phyloP scores from a whole-genome alignment of 2,113 vertebrate genomes.

The Mesembrinibis cayennensis region DNA sequence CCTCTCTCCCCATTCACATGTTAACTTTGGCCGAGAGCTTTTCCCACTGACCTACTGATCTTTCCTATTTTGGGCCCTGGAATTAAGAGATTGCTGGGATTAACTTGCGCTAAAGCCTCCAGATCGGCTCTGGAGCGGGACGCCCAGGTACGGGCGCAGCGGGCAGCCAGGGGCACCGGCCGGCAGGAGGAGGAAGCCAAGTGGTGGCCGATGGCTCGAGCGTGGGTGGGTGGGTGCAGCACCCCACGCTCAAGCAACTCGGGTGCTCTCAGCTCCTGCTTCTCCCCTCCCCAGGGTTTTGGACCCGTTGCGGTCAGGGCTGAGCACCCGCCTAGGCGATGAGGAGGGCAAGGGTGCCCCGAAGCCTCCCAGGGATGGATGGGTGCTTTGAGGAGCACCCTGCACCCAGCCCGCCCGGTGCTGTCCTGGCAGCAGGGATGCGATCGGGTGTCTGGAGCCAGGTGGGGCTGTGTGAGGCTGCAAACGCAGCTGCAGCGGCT shows the following conservation, averaged over 20 bases:
- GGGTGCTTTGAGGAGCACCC: not conserved
- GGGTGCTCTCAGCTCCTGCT: not conserved
- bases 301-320: fast-evolving
- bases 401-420: no score
- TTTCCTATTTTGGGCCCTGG: constrained; percentile 60
- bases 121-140: constrained; percentile 4
- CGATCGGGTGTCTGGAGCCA: fast-evolving
- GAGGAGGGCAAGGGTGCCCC: not conserved
- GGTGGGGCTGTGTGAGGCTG: not conserved
- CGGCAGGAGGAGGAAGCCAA: not conserved
- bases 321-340: not conserved
- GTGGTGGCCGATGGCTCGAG: fast-evolving
- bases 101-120: constrained; percentile 48
- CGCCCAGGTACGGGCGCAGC: not conserved
- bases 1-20: constrained; percentile 2
- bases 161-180: not conserved
- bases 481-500: fast-evolving
- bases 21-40: constrained; percentile 50
- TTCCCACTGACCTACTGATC: constrained; percentile 72
- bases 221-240: not conserved
- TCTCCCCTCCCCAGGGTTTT: not conserved
- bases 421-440: not conserved
- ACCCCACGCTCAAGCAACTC: fast-evolving
- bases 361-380: not conserved
- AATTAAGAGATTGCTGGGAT: constrained; percentile 67